phyloP scores from a whole-genome alignment of 1,140 invertebrate genomes.

The Orussus abietinus region DNA sequence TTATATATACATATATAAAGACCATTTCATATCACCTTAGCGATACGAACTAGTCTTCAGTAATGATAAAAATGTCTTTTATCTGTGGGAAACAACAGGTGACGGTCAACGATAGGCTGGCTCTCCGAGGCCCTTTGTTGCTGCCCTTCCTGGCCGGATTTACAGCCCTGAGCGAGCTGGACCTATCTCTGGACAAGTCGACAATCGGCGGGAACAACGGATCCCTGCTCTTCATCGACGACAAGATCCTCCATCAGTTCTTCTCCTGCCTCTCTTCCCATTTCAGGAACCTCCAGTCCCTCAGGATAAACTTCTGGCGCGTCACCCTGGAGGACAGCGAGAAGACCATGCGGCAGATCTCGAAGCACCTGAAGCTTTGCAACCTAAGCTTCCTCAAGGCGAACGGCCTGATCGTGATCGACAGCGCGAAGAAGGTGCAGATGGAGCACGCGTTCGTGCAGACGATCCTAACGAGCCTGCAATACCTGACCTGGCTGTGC shows the following conservation, averaged over 20 bases:
- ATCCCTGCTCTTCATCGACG: constrained; percentile 48
- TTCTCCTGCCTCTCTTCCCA: constrained; percentile 42
- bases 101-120: constrained; percentile 50
- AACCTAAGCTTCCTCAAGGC: constrained; percentile 44
- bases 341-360: constrained; percentile 44
- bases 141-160: constrained; percentile 53
- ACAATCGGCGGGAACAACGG: constrained; percentile 40
- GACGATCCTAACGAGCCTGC: constrained; percentile 43
- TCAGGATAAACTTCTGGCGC: constrained; percentile 50
- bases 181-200: constrained; percentile 49
- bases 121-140: constrained; percentile 52
- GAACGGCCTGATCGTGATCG: constrained; percentile 43
- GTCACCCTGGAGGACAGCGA: constrained; percentile 48
- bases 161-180: constrained; percentile 52
- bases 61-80: too few species aligned
- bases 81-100: too few species aligned
- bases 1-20: too few species aligned
- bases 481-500: constrained; percentile 47
- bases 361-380: constrained; percentile 44
- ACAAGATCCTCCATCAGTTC: constrained; percentile 49
- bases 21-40: too few species aligned
- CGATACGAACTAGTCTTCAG: too few species aligned
- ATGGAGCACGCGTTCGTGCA: constrained; percentile 50
- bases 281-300: constrained; percentile 44
- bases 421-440: constrained; percentile 37